Evolutionary conservation across 2,888 invertebrate species (phyloP), one percentile per base, ranked within the genome.

Genomic region (Trichopoda pennipes): DNA sequence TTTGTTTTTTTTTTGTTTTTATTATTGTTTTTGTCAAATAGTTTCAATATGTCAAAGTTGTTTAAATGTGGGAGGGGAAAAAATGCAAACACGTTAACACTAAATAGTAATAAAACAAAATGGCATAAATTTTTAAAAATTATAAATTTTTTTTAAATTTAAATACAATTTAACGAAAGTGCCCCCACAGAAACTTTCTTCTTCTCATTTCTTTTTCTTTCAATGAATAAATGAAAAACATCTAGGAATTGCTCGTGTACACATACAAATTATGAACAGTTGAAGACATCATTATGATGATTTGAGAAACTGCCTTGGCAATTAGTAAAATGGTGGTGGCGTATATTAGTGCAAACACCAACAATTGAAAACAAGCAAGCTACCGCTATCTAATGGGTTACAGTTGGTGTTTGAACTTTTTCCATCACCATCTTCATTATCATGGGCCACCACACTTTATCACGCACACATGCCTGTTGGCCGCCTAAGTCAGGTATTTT

Each of bases 391-490:
- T 32, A 35, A 44, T n/a, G 28, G 51, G 16, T 61, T 28, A 32
- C 16, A 28, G 42, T 55, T 42, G 73, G 66, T 75, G 61, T 66
- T 82, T 82, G 79, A 82, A 82, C 82, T 82, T 82, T 82, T 79
- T 75, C 70, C 78, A 75, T 19, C 56, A 68, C 32, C 81, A 78
- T 68, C 49, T 21, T 80, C 69, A 60, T 64, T 47, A 76, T 61
- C 35, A 68, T 42, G 53, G 61, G 73, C 68, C 56, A 64, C 68
- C 56, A 64, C 77, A 77, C 75, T 79, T 75, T 47, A 82, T 75
- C 82, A 82, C 75, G 75, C 82, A 82, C 70, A 79, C 82, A 56
- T 79, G 82, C 79, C 79, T 82, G 72, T 72, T 70, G 55, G 72
- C 68, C 75, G 60, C 49, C 51, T 70, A 56, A 66, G 53, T 28